Evolutionary conservation across 2,888 invertebrate genomes (phyloP), one percentile per base, ranked within the genome.

Genomic region (Ptychoptera albimana): DNA sequence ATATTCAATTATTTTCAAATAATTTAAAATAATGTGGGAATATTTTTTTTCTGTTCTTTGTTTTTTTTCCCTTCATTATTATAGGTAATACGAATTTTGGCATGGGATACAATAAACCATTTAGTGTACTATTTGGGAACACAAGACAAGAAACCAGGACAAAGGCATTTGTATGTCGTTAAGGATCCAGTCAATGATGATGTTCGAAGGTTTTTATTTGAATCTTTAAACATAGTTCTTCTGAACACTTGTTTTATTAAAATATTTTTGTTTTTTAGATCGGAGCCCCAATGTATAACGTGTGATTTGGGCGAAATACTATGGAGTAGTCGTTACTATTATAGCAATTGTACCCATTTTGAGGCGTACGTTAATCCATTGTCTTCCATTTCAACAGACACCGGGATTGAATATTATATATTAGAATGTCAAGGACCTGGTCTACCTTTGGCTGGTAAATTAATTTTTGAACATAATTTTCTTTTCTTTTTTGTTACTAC

Each of bases 401-500:
- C 53, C 49, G 63, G 62, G 53, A 58, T 64, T 51, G 59, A 64
- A 39, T 63, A 57, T 52, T 89, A 87, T 63, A 87, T 88, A 53
- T 73, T 92, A 53, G 79, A 85, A 59, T 94, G 94, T 65, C 80
- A 83, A 55, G 93, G 93, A n/a, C 92, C 91, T 37, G 87, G 86
- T 48, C 75, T 91, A 50, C 92, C 93, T 48, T 72, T 86, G 54
- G 84, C 84, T 39, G 85, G 65, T 47, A 42, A 39, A 43, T 46
- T 31, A 2, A 2, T 15, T 15, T 23, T 38, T 9, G 31, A 30
- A 9, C 11, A 31, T n/a, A 38, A 11, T n/a, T 42, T 23, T 34
- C 10, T 11, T 42, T 15, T 6, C 12, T 37, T 43, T 23, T 23
- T 3, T 9, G 14, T 39, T 31, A 13, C 8, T 8, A 9, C 7